Evolutionary conservation across 2,797 vertebrate genomes (phyloP).

Genomic region (Melopsittacus undulatus): DNA sequence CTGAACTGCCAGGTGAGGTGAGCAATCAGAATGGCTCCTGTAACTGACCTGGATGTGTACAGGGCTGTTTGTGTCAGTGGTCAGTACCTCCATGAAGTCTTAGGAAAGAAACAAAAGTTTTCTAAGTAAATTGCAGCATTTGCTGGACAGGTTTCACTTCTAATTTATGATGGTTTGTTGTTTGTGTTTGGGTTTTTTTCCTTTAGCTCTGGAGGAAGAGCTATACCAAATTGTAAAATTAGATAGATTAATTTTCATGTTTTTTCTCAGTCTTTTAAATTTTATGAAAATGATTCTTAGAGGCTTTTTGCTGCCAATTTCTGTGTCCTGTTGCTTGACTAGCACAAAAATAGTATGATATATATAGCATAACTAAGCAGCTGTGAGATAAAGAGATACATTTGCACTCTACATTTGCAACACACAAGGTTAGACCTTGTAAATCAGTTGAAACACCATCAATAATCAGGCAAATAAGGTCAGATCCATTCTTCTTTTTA

Average conservation of each 20-base stretch:
- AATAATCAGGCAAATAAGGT: constrained; percentile 75
- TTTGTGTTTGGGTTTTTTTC: neutral
- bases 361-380: constrained; percentile 58
- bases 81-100: neutral
- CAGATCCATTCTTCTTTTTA: constrained; percentile 58
- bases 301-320: neutral
- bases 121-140: neutral
- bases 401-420: constrained; percentile 29
- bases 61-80: neutral
- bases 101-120: neutral
- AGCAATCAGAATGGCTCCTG: neutral
- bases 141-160: neutral
- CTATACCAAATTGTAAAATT: neutral
- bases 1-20: neutral
- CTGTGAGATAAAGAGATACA: constrained; percentile 64
- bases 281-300: neutral
- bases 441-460: constrained; percentile 64
- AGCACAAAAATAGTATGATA: constrained; percentile 44
- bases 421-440: constrained; percentile 57
- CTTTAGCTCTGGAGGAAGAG: neutral
- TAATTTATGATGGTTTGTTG: neutral
- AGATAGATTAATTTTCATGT: neutral
- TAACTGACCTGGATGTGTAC: rapidly evolving
- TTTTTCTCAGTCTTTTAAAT: neutral
- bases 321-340: neutral